phyloP scores from a whole-genome alignment of 2,797 vertebrate genomes.

The Gorsachius magnificus region DNA sequence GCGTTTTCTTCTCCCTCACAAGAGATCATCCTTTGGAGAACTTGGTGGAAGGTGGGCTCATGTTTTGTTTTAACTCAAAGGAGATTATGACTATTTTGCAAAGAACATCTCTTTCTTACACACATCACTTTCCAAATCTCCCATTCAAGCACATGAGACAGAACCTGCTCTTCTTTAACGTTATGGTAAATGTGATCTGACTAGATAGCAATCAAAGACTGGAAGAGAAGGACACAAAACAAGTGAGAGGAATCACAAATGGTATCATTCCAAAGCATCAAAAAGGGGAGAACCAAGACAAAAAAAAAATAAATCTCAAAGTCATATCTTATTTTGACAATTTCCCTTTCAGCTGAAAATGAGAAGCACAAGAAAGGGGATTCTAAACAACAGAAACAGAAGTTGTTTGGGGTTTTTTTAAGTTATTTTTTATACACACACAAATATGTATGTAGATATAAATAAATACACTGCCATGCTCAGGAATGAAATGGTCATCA shows the following conservation, averaged over 20 bases:
- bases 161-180: background rate
- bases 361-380: background rate
- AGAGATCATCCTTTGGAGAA: background rate
- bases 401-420: too few species aligned
- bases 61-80: background rate
- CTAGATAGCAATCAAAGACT: background rate
- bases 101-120: background rate
- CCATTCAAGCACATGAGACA: background rate
- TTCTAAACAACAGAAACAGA: background rate
- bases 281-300: background rate
- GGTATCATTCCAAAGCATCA: background rate
- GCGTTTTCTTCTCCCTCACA: background rate
- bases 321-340: background rate
- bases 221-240: background rate
- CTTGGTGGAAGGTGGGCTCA: background rate
- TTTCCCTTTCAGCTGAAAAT: background rate
- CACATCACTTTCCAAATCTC: background rate
- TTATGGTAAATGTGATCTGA: background rate
- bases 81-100: background rate
- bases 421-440: too few species aligned
- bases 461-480: background rate
- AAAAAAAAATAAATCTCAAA: background rate
- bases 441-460: too few species aligned
- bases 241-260: background rate
- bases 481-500: background rate